phyloP scores from a whole-genome alignment of 2,888 invertebrate genomes.

The Tetragonisca angustula region DNA sequence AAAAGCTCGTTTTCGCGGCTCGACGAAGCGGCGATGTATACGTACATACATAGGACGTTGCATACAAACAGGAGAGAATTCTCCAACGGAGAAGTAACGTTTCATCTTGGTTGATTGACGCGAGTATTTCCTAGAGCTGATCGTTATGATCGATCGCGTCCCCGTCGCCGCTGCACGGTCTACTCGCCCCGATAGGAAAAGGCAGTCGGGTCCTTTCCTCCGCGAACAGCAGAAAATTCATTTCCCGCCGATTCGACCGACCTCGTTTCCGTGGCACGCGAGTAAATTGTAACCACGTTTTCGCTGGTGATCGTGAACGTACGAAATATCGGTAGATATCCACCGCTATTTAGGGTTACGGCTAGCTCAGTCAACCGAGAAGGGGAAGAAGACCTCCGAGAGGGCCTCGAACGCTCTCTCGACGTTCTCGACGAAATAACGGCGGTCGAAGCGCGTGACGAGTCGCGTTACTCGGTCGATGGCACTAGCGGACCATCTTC shows the following conservation, averaged over 20 bases:
- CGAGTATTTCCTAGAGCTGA: conserved; percentile 32
- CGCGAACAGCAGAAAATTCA: conserved; percentile 39
- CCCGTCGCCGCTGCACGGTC: background rate
- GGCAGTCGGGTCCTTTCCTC: conserved; percentile 8
- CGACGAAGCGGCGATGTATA: background rate
- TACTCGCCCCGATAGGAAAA: conserved; percentile 23
- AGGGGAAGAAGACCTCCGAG: background rate
- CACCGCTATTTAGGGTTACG: too few species aligned
- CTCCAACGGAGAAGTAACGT: conserved; percentile 18
- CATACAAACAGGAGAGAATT: conserved; percentile 7
- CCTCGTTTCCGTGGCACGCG: conserved; percentile 26
- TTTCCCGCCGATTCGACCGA: conserved; percentile 45
- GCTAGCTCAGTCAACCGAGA: background rate
- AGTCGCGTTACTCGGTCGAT: conserved; percentile 9
- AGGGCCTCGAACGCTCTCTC: background rate
- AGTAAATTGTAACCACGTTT: conserved; percentile 33
- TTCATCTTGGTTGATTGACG: conserved; percentile 42
- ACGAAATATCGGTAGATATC: background rate
- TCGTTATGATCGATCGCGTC: conserved; percentile 41
- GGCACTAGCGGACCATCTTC: conserved; percentile 4
- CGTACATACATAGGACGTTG: background rate
- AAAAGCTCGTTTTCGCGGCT: conserved; percentile 1
- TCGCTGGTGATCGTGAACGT: conserved; percentile 1
- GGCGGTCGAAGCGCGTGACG: background rate
- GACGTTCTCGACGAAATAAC: background rate